phyloP scores from a whole-genome alignment of 2,113 vertebrate species.

The Raja brachyura region DNA sequence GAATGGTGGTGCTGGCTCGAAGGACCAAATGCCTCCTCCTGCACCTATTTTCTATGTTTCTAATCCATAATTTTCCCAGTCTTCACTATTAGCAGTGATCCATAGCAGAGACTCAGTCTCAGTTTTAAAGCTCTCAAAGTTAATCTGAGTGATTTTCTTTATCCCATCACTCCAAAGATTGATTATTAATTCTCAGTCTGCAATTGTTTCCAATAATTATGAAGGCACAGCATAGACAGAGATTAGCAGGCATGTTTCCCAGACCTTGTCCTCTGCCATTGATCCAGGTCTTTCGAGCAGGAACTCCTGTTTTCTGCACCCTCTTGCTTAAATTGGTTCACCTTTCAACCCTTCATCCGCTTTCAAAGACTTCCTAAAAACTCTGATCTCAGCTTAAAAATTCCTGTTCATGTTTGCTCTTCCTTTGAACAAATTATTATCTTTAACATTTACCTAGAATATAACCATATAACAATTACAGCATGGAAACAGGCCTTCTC shows the following conservation, averaged over 20 bases:
- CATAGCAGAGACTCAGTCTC: background rate
- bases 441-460: conserved; percentile 1
- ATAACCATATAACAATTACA: too few relatives aligned
- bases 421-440: conserved; percentile 8
- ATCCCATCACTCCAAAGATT: background rate
- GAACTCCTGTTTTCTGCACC: background rate
- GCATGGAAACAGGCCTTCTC: too few relatives aligned
- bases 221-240: too few relatives aligned
- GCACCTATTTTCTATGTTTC: too few relatives aligned
- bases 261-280: background rate
- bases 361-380: background rate
- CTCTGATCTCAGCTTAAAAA: background rate
- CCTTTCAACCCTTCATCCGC: background rate
- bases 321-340: background rate
- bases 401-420: background rate
- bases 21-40: too few relatives aligned
- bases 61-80: too few relatives aligned
- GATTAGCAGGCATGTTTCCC: background rate
- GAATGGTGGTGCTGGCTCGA: too few relatives aligned
- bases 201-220: too few relatives aligned
- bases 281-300: background rate
- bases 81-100: too few relatives aligned
- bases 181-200: too few relatives aligned
- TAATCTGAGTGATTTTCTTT: background rate
- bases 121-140: background rate